Conservation (phyloP, 2,797 vertebrate species). For the Sebastes steindachneri region DNA sequence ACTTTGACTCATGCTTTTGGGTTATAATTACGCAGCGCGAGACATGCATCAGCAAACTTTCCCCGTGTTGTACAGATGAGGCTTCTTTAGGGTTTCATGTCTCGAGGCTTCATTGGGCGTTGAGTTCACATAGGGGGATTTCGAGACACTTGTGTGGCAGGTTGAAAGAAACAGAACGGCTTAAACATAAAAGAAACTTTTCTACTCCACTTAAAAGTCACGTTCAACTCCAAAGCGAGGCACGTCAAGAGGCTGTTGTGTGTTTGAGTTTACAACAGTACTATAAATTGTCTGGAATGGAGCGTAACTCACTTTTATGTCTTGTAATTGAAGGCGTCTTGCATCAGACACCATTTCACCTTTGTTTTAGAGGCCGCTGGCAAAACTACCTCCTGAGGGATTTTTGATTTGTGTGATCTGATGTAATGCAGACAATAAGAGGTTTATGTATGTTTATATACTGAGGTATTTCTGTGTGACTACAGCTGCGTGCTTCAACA, state of each 20-base stretch:
- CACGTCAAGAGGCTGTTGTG: neutral
- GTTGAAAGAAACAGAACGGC: slow-evolving; percentile 35
- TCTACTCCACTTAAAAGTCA: slow-evolving; percentile 41
- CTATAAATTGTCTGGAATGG: slow-evolving; percentile 25
- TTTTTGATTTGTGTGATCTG: slow-evolving; percentile 41
- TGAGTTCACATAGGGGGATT: slow-evolving; percentile 50
- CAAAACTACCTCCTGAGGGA: neutral
- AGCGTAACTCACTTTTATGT: slow-evolving; percentile 26
- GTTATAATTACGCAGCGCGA: slow-evolving; percentile 21
- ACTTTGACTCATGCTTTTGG: slow-evolving; percentile 51
- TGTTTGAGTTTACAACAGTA: slow-evolving; percentile 7
- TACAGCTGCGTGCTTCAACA: slow-evolving; percentile 62
- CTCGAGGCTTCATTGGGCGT: slow-evolving; percentile 20
- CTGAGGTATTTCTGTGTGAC: neutral
- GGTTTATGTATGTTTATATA: slow-evolving; percentile 30
- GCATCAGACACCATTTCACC: slow-evolving; percentile 23
- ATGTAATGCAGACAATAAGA: slow-evolving; percentile 47
- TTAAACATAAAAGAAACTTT: slow-evolving; percentile 36
- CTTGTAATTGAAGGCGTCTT: slow-evolving; percentile 41
- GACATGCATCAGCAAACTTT: slow-evolving; percentile 50
- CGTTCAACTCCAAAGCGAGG: slow-evolving; percentile 4
- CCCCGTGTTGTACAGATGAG: slow-evolving; percentile 39
- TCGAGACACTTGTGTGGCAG: slow-evolving; percentile 35
- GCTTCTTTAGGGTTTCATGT: slow-evolving; percentile 39
- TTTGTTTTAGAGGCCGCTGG: slow-evolving; percentile 34